Base-by-base conservation (phyloP, 2,797 vertebrate genomes). In the Erpetoichthys calabaricus region DNA sequence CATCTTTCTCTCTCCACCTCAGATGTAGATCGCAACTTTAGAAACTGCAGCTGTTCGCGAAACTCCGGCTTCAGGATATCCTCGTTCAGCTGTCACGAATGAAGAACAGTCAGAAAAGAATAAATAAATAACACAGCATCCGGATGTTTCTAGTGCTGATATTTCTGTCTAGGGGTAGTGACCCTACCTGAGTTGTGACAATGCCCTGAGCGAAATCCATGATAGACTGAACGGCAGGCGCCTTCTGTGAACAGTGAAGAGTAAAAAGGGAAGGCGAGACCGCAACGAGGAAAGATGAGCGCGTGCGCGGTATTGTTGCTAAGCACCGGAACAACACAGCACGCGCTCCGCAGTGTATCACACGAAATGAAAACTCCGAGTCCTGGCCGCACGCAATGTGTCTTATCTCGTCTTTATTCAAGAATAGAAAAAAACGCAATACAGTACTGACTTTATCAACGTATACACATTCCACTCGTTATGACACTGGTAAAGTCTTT, bases 61-160 rank as follows among this genome's bases (percentile, higher is more conserved):
- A 62, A 66, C 50, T 63, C 49, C 6, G 64, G 61, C 45, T 63
- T 66, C 50, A 66, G 42, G 7, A 63, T 10, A 52, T 63, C 61
- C 1, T 57, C 62, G 47, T 57, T 53, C 10, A 66, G 59, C 64
- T 66, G 58, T 7, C 25, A 5, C 8, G 43, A 8, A 57, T n/a
- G 10, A 25, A 25, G 42, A 25, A 6, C n/a, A 5, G 4, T 8
- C 7, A 25, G 5, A 47, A 47, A 8, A 8, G 4, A 5, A 7
- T 51, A 41, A 1, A 5, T 6, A 7, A 5, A 6, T 8, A 41
- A 10, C 7, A 42, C 53, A 5, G 4, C 9, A 8, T 54, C 44
- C 9, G 44, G 9, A 8, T 8, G 44, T 49, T 4, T 5, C 44
- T 50, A 5, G n/a, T 49, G 46, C 9, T 9, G 47, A n/a, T 49